These are phyloP conservation scores for Mechanitis messenoides DNA, from an alignment of 2,888 invertebrate genomes.

Conservation along the genomic window DNA sequence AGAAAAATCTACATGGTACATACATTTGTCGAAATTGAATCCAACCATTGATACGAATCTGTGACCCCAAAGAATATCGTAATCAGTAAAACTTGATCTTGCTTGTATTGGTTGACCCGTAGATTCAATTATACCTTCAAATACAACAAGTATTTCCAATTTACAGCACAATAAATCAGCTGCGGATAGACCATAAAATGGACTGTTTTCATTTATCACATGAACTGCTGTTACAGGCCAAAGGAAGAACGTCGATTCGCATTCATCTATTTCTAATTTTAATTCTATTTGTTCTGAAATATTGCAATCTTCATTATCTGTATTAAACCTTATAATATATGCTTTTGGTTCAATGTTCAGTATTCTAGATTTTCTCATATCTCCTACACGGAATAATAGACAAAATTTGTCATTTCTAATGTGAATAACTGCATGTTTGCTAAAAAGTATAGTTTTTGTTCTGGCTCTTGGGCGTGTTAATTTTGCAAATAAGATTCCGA, in stretches of 20 bases:
- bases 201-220: slow-evolving; percentile 89
- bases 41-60: slow-evolving; percentile 87
- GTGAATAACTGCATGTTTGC: slow-evolving; percentile 90
- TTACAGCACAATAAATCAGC: slow-evolving; percentile 90
- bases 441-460: slow-evolving; percentile 95
- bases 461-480: slow-evolving; percentile 95
- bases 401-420: slow-evolving; percentile 90
- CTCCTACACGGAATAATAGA: slow-evolving; percentile 94
- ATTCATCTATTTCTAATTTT: slow-evolving; percentile 85
- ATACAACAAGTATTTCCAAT: slow-evolving; percentile 90
- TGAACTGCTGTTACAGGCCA: slow-evolving; percentile 98
- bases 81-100: slow-evolving; percentile 86
- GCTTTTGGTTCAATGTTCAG: slow-evolving; percentile 93
- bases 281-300: slow-evolving; percentile 90
- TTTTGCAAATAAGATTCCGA: slow-evolving; percentile 96
- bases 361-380: slow-evolving; percentile 96
- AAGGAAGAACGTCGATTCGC: slow-evolving; percentile 93
- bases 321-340: slow-evolving; percentile 86
- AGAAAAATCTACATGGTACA: slow-evolving; percentile 91
- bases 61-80: slow-evolving; percentile 92
- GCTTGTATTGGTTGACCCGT: slow-evolving; percentile 91
- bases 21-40: slow-evolving; percentile 81
- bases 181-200: slow-evolving; percentile 92
- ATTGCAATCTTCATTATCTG: slow-evolving; percentile 85
- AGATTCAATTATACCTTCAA: slow-evolving; percentile 93